Conservation (phyloP, 2,113 vertebrate species). For the Bufo gargarizans region DNA sequence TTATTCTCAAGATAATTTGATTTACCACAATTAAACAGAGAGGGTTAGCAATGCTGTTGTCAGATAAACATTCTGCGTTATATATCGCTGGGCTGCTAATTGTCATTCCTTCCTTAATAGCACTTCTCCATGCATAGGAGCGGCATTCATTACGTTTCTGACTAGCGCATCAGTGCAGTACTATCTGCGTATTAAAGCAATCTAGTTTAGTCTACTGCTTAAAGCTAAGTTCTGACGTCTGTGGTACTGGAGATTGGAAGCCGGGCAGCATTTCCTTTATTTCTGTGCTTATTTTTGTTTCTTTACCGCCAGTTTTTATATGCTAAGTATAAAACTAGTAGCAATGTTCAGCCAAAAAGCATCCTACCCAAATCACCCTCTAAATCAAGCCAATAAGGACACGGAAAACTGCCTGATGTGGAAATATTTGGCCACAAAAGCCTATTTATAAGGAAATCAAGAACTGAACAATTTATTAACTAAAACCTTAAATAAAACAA, state of each 20-base stretch:
- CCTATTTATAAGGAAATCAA: neutral
- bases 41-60: neutral
- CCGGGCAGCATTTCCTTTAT: neutral
- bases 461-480: no score
- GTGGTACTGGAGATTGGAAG: neutral
- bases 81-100: conserved; percentile 11
- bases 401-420: neutral
- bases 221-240: neutral
- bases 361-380: neutral
- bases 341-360: neutral
- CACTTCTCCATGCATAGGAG: conserved; percentile 24
- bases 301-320: neutral
- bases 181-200: neutral
- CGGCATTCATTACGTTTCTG: neutral
- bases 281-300: neutral
- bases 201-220: neutral
- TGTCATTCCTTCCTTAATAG: conserved; percentile 14
- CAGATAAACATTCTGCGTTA: neutral
- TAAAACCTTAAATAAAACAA: no score
- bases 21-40: conserved; percentile 28
- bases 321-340: neutral
- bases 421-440: neutral
- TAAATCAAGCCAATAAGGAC: neutral
- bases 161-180: neutral
- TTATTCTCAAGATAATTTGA: conserved; percentile 35